Evolutionary conservation across 2,113 vertebrate genomes (phyloP).

Genomic region (Chlorodrepanis virens): DNA sequence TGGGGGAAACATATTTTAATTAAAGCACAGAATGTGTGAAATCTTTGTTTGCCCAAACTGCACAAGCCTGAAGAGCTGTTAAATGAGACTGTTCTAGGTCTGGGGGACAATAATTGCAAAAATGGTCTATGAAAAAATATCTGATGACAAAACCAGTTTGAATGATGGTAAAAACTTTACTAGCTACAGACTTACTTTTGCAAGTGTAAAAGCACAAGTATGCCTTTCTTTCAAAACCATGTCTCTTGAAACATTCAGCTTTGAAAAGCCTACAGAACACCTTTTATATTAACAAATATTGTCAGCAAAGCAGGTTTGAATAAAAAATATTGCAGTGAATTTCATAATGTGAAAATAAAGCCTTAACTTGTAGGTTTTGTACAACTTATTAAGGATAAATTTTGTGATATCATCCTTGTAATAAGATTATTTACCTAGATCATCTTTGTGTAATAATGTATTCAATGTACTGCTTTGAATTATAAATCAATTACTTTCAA

Average conservation of each 20-base stretch:
- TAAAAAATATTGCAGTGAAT: background rate
- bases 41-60: background rate
- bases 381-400: background rate
- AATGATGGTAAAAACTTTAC: background rate
- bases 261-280: background rate
- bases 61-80: background rate
- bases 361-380: background rate
- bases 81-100: background rate
- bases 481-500: constrained; percentile 63
- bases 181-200: background rate
- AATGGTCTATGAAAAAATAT: background rate
- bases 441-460: background rate
- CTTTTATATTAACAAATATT: background rate
- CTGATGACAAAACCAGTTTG: background rate
- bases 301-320: background rate
- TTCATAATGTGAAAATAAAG: background rate
- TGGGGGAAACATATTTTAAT: background rate
- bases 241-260: background rate
- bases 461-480: constrained; percentile 15
- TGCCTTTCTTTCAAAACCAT: background rate
- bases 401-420: constrained; percentile 11
- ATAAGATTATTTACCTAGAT: constrained; percentile 12
- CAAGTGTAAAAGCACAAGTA: background rate
- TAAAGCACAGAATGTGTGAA: background rate
- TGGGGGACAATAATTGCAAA: background rate